Evolutionary conservation across 2,113 vertebrate genomes (phyloP).

Genomic region (Oophaga pumilio): DNA sequence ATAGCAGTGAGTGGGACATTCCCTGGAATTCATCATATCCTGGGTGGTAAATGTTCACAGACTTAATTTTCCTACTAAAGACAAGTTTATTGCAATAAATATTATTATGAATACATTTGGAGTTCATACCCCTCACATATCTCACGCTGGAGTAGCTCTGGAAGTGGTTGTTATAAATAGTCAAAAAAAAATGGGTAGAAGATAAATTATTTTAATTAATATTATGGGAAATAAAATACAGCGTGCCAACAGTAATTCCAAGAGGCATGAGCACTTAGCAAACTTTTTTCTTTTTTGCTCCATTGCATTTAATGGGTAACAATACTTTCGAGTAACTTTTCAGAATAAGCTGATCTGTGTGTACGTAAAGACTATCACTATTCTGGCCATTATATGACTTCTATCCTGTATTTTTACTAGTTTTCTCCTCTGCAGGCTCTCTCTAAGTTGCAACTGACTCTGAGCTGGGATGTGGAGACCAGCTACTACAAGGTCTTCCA

Average conservation of each 20-base stretch:
- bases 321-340: too few species aligned
- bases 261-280: neutral
- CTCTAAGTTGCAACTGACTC: too few species aligned
- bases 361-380: too few species aligned
- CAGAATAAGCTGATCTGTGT: too few species aligned
- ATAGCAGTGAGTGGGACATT: slow-evolving; percentile 49
- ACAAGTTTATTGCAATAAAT: slow-evolving; percentile 47
- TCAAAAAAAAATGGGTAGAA: neutral
- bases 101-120: slow-evolving; percentile 17
- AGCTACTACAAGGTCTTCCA: too few species aligned
- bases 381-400: too few species aligned
- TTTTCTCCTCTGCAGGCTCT: too few species aligned
- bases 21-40: slow-evolving; percentile 46
- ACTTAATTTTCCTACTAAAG: slow-evolving; percentile 39
- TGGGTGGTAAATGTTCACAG: slow-evolving; percentile 54
- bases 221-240: slow-evolving; percentile 7
- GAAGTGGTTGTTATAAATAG: neutral
- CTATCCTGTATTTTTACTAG: too few species aligned
- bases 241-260: neutral
- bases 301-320: neutral
- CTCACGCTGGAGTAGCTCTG: slow-evolving; percentile 10
- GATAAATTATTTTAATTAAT: neutral
- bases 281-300: neutral
- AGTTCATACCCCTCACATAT: slow-evolving; percentile 32
- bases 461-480: too few species aligned